Percentiles rank a stretch among this genome's conserved stretches.
Conservation (phyloP, 1,140 invertebrate species). For the Drosophila mayri region DNA sequence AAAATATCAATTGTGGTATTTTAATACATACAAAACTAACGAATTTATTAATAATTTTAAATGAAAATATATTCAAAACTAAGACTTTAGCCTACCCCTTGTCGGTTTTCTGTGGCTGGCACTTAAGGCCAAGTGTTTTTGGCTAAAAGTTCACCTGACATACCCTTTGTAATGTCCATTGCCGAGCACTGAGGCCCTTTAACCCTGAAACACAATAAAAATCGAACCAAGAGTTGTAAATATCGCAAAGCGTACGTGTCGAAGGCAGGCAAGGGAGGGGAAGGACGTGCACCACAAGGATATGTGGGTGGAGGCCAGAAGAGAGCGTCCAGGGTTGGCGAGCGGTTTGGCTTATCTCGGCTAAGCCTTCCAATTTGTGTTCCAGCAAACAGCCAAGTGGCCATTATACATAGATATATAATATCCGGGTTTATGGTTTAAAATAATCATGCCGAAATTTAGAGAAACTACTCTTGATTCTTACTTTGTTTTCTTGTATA, state of each 20-base stretch:
- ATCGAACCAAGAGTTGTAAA: constrained; percentile 36
- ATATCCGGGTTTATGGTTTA: neutral
- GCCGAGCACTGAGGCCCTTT: neutral
- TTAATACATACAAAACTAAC: too few relatives aligned
- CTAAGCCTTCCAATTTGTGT: constrained; percentile 39
- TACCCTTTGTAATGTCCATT: neutral
- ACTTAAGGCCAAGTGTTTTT: neutral
- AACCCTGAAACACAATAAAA: constrained; percentile 35
- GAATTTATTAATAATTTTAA: neutral
- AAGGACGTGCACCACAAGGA: constrained; percentile 10
- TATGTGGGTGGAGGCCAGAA: constrained; percentile 1
- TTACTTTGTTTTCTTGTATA: neutral
- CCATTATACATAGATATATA: neutral
- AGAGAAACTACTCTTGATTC: too few relatives aligned
- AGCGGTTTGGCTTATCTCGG: constrained; percentile 12
- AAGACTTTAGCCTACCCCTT: neutral
- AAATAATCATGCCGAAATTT: neutral
- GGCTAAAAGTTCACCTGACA: neutral
- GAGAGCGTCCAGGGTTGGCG: neutral
- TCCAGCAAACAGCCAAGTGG: neutral
- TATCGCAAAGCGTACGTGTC: constrained; percentile 29
- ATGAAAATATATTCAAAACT: neutral
- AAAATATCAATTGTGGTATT: too few relatives aligned
- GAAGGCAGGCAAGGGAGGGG: neutral
- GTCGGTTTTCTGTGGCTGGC: too few relatives aligned